These are phyloP conservation scores for Willowsia nigromaculata DNA, from an alignment of 2,888 invertebrate genomes.

Conservation along the genomic window DNA sequence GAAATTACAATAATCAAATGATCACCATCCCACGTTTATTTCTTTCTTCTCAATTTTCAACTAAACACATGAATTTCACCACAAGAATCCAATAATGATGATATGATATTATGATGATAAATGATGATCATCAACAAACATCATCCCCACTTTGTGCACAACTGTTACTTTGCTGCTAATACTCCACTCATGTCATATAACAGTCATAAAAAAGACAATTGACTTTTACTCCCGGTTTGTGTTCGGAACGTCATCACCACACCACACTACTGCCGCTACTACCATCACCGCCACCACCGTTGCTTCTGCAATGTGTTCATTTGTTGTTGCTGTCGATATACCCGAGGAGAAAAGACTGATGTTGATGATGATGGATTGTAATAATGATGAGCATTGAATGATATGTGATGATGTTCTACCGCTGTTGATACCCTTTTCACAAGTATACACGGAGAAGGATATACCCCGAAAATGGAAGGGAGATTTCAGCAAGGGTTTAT, in stretches of 20 bases:
- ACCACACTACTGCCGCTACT: constrained; percentile 35
- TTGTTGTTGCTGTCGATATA: constrained; percentile 26
- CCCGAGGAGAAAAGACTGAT: background rate
- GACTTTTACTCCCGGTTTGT: constrained; percentile 56
- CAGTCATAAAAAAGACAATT: constrained; percentile 55
- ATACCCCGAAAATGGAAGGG: constrained; percentile 18
- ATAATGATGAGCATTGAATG: constrained; percentile 56
- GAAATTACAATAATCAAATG: constrained; percentile 5
- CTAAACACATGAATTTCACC: constrained; percentile 34
- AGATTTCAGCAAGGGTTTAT: constrained; percentile 42
- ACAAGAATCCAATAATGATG: constrained; percentile 26
- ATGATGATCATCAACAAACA: constrained; percentile 43
- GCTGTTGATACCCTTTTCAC: constrained; percentile 52
- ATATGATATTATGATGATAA: background rate
- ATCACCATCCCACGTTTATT: constrained; percentile 19
- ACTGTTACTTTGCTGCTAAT: constrained; percentile 56
- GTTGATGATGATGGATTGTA: constrained; percentile 45
- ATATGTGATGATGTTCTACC: constrained; percentile 25
- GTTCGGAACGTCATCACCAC: constrained; percentile 38
- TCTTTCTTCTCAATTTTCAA: background rate
- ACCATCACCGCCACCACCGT: constrained; percentile 42
- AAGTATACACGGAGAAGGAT: background rate
- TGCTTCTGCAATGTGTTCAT: constrained; percentile 46
- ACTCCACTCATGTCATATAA: constrained; percentile 57
- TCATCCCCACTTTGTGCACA: constrained; percentile 43